phyloP scores from a whole-genome alignment of 2,797 vertebrate species.

The Artibeus lituratus region DNA sequence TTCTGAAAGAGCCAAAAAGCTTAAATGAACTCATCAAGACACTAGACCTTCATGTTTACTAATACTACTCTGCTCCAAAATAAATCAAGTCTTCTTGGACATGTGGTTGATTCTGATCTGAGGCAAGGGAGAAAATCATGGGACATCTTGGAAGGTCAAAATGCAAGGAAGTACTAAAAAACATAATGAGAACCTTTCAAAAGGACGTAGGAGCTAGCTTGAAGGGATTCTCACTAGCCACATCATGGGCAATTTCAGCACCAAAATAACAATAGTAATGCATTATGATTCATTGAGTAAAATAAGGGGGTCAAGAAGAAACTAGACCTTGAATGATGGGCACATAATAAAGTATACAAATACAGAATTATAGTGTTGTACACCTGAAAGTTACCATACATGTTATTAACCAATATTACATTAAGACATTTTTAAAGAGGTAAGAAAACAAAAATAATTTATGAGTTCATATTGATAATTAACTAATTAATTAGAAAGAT shows the following conservation, averaged over 20 bases:
- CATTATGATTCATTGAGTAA: not conserved
- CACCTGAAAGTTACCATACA: not conserved
- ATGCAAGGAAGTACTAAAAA: not conserved
- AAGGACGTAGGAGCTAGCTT: not conserved
- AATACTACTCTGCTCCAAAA: not conserved
- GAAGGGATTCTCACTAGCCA: not conserved
- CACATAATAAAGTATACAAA: not conserved
- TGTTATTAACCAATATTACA: not conserved
- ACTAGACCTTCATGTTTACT: not conserved
- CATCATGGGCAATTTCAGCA: not conserved
- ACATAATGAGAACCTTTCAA: not conserved
- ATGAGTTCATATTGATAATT: not conserved
- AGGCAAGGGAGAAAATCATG: not conserved
- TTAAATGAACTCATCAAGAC: not conserved
- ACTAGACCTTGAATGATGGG: not conserved
- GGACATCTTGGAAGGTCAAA: not conserved
- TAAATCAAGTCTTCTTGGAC: not conserved
- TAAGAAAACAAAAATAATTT: not conserved
- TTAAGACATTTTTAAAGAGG: not conserved
- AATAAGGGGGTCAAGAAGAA: not conserved
- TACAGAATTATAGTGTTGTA: not conserved
- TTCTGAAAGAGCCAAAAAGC: not conserved
- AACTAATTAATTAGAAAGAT: not conserved
- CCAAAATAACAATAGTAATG: not conserved
- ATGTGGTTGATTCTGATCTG: not conserved